Base-by-base conservation (phyloP, 2,113 vertebrate species). In the Dasyornis broadbenti region DNA sequence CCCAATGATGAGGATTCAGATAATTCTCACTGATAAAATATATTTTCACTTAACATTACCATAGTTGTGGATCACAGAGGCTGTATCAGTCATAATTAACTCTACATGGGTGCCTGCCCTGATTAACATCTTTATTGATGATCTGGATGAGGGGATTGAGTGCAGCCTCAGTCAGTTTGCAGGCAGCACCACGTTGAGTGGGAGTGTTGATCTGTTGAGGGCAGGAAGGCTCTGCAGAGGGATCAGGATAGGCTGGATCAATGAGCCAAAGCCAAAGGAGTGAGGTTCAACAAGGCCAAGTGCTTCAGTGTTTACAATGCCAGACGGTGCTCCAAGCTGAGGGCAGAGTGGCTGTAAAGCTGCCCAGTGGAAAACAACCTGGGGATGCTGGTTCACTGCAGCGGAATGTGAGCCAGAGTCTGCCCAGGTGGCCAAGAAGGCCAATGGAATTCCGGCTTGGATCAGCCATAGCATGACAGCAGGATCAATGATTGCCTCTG, bases 211-310 rank as follows among this genome's bases (percentile, higher is more conserved):
- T 81, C 22, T 42, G 31, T 37, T 65, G 31, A 15, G 35, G 31
- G 18, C 35, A 49, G 26, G 27, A 65, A 10, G 21, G 7, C 6
- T 42, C 50, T 80, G 50, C 26, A 65, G 31, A 33, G 18, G 31
- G 10, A 42, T 65, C 59, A 37, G 68, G 35, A 19, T 31, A 50
- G 26, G 15, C 27, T 72, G 66, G 6, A 42, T 40, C 0, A 13
- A 13, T 18, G 3, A 20, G 9, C n/a, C 40, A 13, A 42, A 14
- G 17, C 21, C 3, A 3, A 0, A 33, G 35, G 35, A 13, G 37
- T 35, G 24, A 23, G 11, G 7, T 64, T 56, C 42, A 63, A 12
- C 11, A 56, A 22, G 30, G 30, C 7, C 30, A 35, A 42, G 20
- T 22, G 30, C n/a, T 40, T 63, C 40, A 18, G 11, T 40, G 11